Evolutionary conservation across 2,113 vertebrate genomes (phyloP).

Genomic region (Ageneiosus marmoratus): DNA sequence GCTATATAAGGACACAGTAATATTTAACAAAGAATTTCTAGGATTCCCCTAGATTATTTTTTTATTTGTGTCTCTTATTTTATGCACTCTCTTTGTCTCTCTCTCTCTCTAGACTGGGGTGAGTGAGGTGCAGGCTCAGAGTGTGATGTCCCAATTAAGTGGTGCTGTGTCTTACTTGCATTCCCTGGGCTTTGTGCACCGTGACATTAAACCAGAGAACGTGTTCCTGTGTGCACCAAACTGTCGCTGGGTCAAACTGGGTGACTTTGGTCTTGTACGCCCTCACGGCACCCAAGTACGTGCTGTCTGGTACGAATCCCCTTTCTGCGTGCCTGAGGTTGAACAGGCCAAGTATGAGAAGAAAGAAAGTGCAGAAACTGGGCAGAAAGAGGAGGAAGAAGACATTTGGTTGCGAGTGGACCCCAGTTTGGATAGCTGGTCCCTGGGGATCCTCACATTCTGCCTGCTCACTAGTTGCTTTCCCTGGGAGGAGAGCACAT

Average conservation of each 20-base stretch:
- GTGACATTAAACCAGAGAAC: conserved; percentile 92
- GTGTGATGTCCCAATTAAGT: conserved; percentile 80
- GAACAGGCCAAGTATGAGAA: conserved; percentile 62
- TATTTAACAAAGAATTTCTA: not conserved
- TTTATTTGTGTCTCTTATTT: not conserved
- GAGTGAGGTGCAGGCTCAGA: conserved; percentile 78
- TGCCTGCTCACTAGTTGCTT: conserved; percentile 82
- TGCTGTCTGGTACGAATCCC: conserved; percentile 79
- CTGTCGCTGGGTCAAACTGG: conserved; percentile 85
- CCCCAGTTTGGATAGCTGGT: conserved; percentile 84
- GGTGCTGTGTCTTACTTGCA: conserved; percentile 86
- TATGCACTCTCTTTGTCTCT: conserved; percentile 18
- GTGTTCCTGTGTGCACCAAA: conserved; percentile 83
- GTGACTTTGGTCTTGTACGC: conserved; percentile 84
- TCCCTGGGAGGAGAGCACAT: conserved; percentile 82
- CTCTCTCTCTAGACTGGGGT: conserved; percentile 65
- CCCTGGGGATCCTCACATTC: conserved; percentile 83
- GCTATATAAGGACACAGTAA: conserved; percentile 11
- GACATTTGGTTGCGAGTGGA: conserved; percentile 75
- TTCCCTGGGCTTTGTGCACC: conserved; percentile 83
- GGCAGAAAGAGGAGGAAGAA: conserved; percentile 59
- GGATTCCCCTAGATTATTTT: not conserved
- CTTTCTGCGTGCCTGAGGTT: conserved; percentile 84
- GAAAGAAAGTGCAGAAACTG: conserved; percentile 29
- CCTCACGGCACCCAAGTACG: conserved; percentile 70